Evolutionary conservation across 2,797 vertebrate genomes (phyloP), one percentile per base, ranked within the genome.

Genomic region (Ispidina picta): DNA sequence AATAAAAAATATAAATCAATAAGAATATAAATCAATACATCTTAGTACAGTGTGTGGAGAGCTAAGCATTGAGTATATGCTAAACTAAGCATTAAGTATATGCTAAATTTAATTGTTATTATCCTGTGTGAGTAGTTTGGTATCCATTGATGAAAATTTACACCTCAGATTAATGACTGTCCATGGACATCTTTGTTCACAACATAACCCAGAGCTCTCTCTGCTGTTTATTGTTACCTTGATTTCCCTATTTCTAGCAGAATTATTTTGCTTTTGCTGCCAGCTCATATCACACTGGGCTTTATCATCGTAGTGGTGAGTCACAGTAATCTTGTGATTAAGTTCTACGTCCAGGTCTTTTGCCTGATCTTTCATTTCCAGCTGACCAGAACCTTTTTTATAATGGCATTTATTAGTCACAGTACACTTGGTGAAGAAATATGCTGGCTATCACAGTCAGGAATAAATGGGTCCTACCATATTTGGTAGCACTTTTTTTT

Each of bases 281-380:
- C 14, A 63, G 29, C 59, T 86, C 66, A 44, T 73, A 86, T 89
- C 39, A 29, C 44, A 18, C 63, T 89, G 17, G 51, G 20, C 60
- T 95, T 93, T 91, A 89, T 93, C 88, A 68, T 88, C 14, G 8
- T n/a, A 35, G 46, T 55, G n/a, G 46, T 88, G 94, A 94, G 48
- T 95, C 93, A 93, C 7, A n/a, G 21, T 73, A 60, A 82, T 93
- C 83, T 92, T 91, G 71, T 96, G 90, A 88, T 95, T 82, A 82
- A 79, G 14, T 82, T 90, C 58, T 71, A 28, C 31, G 69, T 29
- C 88, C 78, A 71, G 88, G 83, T 94, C 90, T 90, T 93, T 80
- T 84, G 20, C 77, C 84, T 83, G 55, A 63, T 93, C 71, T 91
- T 68, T 79, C 77, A 49, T 88, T 92, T 92, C 56, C 90, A 94